Conservation (phyloP, 2,888 invertebrate species). For the Caenorhabditis sp. region DNA sequence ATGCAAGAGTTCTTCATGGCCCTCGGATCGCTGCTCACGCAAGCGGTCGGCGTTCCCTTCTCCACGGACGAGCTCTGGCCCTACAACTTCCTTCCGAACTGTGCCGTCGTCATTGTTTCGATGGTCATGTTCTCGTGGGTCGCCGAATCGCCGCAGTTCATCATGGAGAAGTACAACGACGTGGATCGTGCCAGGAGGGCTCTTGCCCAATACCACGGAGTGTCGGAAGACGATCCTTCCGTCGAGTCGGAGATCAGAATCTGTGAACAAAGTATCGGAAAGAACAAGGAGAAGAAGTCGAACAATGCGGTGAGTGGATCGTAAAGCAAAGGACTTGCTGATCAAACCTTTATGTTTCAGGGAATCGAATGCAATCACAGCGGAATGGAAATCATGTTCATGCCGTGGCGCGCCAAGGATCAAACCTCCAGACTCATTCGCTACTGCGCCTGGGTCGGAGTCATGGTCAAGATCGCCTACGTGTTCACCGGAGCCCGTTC, state of each 20-base stretch:
- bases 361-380: conserved; percentile 43
- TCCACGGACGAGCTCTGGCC: conserved; percentile 66
- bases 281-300: conserved; percentile 51
- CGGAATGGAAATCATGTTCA: conserved; percentile 67
- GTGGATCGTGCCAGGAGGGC: conserved; percentile 60
- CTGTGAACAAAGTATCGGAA: conserved; percentile 55
- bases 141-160: conserved; percentile 62
- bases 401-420: conserved; percentile 66
- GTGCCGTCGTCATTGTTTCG: conserved; percentile 50
- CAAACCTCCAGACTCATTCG: conserved; percentile 58
- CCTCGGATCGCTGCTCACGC: conserved; percentile 63
- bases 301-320: conserved; percentile 14
- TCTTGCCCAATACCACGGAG: conserved; percentile 64
- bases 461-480: conserved; percentile 70
- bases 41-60: conserved; percentile 64
- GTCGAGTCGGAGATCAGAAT: conserved; percentile 63
- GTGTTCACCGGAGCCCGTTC: conserved; percentile 68
- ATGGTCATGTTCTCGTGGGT: conserved; percentile 59
- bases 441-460: conserved; percentile 67
- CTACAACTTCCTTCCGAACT: conserved; percentile 61
- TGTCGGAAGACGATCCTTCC: conserved; percentile 58
- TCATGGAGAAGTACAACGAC: conserved; percentile 62
- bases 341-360: conserved; percentile 1
- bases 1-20: conserved; percentile 73
- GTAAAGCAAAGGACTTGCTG: conserved; percentile 16